These are phyloP conservation scores for Microcebus lehilahytsara DNA, from an alignment of 2,113 vertebrate genomes.

Conservation along the genomic window DNA sequence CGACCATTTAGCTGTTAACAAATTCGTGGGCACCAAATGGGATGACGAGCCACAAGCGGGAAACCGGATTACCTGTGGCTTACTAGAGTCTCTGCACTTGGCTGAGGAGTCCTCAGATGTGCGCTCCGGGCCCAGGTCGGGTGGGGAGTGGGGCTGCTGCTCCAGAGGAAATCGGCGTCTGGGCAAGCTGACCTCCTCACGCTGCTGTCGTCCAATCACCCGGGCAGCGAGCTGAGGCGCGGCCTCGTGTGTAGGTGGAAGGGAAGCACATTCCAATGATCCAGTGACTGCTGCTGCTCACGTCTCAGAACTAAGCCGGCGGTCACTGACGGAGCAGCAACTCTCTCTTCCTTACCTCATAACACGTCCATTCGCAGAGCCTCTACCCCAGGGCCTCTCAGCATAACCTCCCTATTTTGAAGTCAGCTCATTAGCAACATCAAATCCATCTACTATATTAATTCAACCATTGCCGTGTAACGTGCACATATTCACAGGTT, in stretches of 20 bases:
- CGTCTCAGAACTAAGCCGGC: not conserved
- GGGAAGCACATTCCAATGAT: not conserved
- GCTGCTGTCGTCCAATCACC: not conserved
- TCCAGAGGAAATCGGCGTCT: not conserved
- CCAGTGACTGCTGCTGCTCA: not conserved
- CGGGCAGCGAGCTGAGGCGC: not conserved
- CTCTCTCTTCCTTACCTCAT: too few species aligned
- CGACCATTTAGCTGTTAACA: not conserved
- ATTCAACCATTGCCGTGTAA: not conserved
- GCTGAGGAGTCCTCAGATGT: not conserved
- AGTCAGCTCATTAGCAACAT: not conserved
- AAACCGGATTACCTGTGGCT: not conserved
- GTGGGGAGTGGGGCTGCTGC: not conserved
- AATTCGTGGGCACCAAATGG: not conserved
- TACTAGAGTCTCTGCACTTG: not conserved
- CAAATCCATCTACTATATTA: not conserved
- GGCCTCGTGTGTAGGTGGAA: rapidly evolving
- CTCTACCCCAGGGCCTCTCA: not conserved
- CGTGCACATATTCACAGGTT: not conserved
- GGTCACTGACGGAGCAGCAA: not conserved
- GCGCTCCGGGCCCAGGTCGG: rapidly evolving
- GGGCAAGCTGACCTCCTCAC: not conserved
- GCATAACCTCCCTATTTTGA: not conserved
- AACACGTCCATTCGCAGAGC: too few species aligned
- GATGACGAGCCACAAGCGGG: not conserved